Conservation (phyloP, 2,888 invertebrate species). For the Mesorhabditis belari region DNA sequence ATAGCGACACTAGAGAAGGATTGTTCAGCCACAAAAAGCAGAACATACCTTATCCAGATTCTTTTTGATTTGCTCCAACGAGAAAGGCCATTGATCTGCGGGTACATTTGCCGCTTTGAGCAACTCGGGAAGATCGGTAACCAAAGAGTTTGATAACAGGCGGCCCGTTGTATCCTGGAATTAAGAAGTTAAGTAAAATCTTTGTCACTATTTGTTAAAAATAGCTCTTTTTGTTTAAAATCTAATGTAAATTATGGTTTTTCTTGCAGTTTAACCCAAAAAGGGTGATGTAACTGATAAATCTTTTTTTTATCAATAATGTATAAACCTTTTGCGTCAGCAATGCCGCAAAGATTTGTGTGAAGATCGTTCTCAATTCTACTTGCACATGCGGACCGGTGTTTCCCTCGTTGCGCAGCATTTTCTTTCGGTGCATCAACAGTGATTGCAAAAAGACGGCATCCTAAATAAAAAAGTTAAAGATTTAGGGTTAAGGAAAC, state of each 20-base stretch:
- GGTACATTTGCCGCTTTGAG: conserved; percentile 59
- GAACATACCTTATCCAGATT: conserved; percentile 67
- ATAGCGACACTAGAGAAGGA: conserved; percentile 66
- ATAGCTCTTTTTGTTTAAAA: too few species aligned
- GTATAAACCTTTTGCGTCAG: conserved; percentile 75
- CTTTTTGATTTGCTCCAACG: conserved; percentile 84
- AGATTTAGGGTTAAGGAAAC: neutral
- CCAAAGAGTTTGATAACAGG: conserved; percentile 86
- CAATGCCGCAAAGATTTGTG: conserved; percentile 81
- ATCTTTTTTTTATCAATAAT: neutral
- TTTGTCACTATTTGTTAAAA: too few species aligned
- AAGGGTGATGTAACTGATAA: neutral
- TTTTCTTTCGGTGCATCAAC: conserved; percentile 79
- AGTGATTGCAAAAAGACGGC: conserved; percentile 83
- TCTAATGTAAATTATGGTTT: too few species aligned
- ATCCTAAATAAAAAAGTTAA: conserved; percentile 61
- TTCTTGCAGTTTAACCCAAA: too few species aligned
- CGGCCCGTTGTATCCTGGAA: conserved; percentile 80
- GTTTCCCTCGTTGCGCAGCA: conserved; percentile 58
- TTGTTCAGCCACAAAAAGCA: neutral
- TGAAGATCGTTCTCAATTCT: conserved; percentile 80
- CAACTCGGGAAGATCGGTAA: conserved; percentile 80
- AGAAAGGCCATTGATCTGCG: conserved; percentile 64
- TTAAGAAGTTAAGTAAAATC: neutral
- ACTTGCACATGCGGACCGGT: conserved; percentile 54